Base-by-base conservation (phyloP, 2,888 invertebrate species). In the Cheilosia vernalis region DNA sequence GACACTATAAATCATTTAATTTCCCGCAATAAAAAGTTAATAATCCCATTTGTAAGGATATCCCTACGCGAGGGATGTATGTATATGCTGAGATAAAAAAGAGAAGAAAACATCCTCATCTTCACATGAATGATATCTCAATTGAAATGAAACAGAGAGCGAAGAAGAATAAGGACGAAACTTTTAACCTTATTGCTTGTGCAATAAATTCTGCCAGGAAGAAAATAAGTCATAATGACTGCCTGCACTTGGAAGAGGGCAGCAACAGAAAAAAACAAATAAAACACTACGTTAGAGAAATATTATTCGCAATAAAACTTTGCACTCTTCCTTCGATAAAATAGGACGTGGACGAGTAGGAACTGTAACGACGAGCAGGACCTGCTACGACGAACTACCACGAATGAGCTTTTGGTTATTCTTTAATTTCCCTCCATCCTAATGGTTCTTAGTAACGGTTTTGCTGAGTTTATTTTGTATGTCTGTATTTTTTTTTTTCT, bases 221-320 rank as follows among this genome's bases (percentile, higher is more conserved):
- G 13, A 78, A 67, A 73, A 83, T 67, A 78, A 83, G 67, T 83
- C 83, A 78, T 78, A 83, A 83, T 63, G 83, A 78, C 73, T 83
- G 77, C 82, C 73, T 83, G 77, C 82, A 72, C 60, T 72, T 58
- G 66, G 42, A 19, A 58, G 21, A 51, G 66, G 21, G 15, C 9
- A 17, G 40, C 15, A 49, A 24, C 64, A 47, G 49, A n/a, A 2
- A 17, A 47, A 66, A 33, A 21, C 21, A 21, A 21, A 21, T 21
- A 21, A 33, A 21, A 33, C 66, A 66, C 60, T 33, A 66, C 60
- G 42, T 64, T 56, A 30, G 56, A 56, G 53, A 67, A 67, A 49
- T 30, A 67, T 47, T 27, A 58, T 67, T 51, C 44, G 78, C 66
- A 82, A 78, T 82, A 82, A 72, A 82, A 72, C 64, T 66, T 72